These are phyloP conservation scores for Engystomops pustulosus DNA, from an alignment of 2,113 vertebrate genomes.

Conservation along the genomic window DNA sequence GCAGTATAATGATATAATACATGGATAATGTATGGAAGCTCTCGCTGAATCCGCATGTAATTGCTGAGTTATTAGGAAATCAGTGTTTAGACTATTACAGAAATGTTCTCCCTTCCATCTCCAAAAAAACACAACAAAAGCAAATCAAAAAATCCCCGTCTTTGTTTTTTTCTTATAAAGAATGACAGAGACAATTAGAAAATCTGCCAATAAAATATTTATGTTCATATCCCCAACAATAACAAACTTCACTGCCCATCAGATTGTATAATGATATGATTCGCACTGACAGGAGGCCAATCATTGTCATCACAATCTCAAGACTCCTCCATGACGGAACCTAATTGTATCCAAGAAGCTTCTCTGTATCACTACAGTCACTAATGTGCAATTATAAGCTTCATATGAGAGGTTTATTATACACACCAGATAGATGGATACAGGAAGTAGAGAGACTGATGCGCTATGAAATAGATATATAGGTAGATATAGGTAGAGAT, in stretches of 20 bases:
- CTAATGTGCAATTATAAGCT: no score
- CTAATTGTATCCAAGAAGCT: background rate
- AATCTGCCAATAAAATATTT: conserved; percentile 22
- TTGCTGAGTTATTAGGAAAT: background rate
- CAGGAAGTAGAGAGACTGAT: background rate
- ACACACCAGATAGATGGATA: conserved; percentile 5
- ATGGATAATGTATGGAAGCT: background rate
- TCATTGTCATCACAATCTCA: background rate
- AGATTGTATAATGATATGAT: conserved; percentile 15
- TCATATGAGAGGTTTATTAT: no score
- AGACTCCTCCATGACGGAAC: background rate
- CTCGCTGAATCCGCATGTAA: background rate
- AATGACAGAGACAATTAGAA: conserved; percentile 18
- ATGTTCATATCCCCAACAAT: background rate
- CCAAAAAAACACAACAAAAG: background rate
- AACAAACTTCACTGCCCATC: conserved; percentile 22
- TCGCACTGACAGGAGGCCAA: background rate
- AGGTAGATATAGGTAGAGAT: background rate
- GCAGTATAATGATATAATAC: no score
- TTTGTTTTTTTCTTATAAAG: conserved; percentile 12
- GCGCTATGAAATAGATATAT: background rate
- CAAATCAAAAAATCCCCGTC: background rate
- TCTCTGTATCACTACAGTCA: background rate
- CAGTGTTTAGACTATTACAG: background rate
- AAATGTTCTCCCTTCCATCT: background rate